Evolutionary conservation across 2,888 invertebrate genomes (phyloP).

Genomic region (Leptopterna dolabrata): DNA sequence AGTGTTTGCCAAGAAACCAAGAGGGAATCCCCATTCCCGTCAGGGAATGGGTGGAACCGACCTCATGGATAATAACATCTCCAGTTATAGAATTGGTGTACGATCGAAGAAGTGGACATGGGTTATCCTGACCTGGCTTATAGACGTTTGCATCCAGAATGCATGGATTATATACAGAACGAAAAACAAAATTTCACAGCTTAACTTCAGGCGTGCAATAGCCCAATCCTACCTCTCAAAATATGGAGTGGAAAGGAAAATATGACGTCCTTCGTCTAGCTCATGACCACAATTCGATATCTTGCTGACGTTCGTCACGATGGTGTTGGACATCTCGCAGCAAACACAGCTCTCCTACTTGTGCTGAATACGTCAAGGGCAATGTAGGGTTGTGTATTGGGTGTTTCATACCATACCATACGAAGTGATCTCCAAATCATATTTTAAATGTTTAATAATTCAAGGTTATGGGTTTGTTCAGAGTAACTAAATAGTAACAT

Average conservation of each 20-base stretch:
- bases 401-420: background rate
- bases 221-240: too few species aligned
- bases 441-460: background rate
- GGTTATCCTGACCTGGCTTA: background rate
- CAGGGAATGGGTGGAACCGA: background rate
- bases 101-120: constrained; percentile 6
- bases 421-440: background rate
- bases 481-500: background rate
- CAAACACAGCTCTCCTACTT: background rate
- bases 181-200: too few species aligned
- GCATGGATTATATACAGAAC: background rate
- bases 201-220: too few species aligned
- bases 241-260: background rate
- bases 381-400: background rate
- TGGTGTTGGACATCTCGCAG: background rate
- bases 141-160: background rate
- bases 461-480: background rate
- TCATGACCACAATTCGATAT: background rate
- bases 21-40: background rate
- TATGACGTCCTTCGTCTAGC: background rate
- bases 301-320: constrained; percentile 9
- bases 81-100: constrained; percentile 1
- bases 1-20: background rate
- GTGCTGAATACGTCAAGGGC: background rate
- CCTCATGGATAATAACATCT: constrained; percentile 8